These are phyloP conservation scores for Brachyptera putata DNA, from an alignment of 2,888 invertebrate genomes.

Conservation along the genomic window DNA sequence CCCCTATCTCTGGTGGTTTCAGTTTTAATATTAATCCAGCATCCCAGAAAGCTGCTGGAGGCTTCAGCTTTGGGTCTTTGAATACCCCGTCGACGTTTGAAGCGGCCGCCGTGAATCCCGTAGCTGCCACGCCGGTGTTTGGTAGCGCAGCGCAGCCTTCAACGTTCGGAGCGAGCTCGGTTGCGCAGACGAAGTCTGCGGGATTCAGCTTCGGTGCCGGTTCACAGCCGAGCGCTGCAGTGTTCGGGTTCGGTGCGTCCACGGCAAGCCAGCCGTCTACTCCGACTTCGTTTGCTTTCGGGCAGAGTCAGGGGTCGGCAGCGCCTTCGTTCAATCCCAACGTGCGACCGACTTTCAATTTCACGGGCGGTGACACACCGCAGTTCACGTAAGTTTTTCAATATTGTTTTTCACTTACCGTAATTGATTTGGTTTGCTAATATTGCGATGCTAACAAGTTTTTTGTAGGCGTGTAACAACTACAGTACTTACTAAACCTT, in stretches of 20 bases:
- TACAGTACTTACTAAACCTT: no score
- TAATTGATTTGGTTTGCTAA: no score
- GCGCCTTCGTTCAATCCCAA: constrained; percentile 45
- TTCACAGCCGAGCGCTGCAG: constrained; percentile 1
- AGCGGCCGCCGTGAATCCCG: neutral
- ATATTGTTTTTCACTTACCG: neutral
- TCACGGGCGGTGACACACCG: constrained; percentile 47
- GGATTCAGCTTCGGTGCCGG: constrained; percentile 24
- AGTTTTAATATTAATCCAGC: neutral
- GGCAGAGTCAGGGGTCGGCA: neutral
- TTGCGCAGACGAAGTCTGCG: neutral
- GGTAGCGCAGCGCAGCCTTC: neutral
- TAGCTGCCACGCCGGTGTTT: neutral
- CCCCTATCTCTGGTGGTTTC: neutral
- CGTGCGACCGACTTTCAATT: constrained; percentile 49
- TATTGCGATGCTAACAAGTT: no score
- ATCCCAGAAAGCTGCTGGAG: neutral
- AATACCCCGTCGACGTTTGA: neutral
- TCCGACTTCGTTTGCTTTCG: constrained; percentile 11
- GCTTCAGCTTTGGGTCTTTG: neutral
- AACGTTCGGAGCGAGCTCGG: constrained; percentile 1
- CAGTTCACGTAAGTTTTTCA: constrained; percentile 48
- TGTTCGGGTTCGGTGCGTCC: constrained; percentile 18
- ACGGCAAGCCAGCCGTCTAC: no score
- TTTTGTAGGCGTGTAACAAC: no score